Conservation (phyloP, 2,888 invertebrate species). For the Drosophila maculinotata region DNA sequence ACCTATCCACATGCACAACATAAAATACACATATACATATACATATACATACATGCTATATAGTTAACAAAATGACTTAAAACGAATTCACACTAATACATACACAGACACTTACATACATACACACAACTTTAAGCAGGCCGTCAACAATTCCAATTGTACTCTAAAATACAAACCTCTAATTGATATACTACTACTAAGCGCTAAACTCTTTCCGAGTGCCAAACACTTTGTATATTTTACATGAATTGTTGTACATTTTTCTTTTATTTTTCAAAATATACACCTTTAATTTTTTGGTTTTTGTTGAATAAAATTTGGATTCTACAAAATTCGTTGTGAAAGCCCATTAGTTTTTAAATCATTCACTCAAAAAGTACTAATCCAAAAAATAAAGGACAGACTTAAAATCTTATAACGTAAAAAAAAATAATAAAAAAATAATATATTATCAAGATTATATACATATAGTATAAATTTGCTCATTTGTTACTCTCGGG, state of each 20-base stretch:
- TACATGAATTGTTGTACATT: slow-evolving; percentile 71
- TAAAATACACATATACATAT: slow-evolving; percentile 35
- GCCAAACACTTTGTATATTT: slow-evolving; percentile 71
- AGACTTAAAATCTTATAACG: slow-evolving; percentile 7
- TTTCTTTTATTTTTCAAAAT: slow-evolving; percentile 43
- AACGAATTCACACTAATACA: slow-evolving; percentile 14
- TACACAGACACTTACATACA: slow-evolving; percentile 12
- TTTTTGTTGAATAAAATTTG: slow-evolving; percentile 30
- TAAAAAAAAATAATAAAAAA: slow-evolving; percentile 1
- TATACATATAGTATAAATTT: slow-evolving; percentile 23
- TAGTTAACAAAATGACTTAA: slow-evolving; percentile 22
- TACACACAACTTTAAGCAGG: slow-evolving; percentile 6
- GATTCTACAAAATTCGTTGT: slow-evolving; percentile 37
- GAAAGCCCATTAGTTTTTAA: slow-evolving; percentile 82
- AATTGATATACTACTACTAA: slow-evolving; percentile 20
- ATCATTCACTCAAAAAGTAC: slow-evolving; percentile 63
- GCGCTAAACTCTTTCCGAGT: slow-evolving; percentile 28
- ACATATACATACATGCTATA: slow-evolving; percentile 30
- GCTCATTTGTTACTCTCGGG: slow-evolving; percentile 14
- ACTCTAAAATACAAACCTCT: slow-evolving; percentile 1
- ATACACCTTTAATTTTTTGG: slow-evolving; percentile 21
- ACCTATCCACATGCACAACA: slow-evolving; percentile 40
- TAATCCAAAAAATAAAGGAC: slow-evolving; percentile 6
- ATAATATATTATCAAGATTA: background rate
- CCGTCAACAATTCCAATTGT: slow-evolving; percentile 6